Conservation (phyloP, 1,140 invertebrate species). For the Tyrophagus putrescentiae region DNA sequence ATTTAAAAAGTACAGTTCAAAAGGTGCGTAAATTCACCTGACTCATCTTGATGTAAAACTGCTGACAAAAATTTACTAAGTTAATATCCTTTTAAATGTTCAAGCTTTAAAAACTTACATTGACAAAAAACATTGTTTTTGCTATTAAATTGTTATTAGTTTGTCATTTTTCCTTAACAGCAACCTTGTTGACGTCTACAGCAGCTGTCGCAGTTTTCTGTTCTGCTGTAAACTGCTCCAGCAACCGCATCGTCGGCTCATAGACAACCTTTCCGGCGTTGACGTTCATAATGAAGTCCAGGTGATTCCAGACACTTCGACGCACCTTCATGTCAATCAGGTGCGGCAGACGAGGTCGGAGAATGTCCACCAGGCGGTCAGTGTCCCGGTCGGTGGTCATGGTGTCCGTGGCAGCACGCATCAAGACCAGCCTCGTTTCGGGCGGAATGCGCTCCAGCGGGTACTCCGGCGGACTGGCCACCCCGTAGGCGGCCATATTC, state of each 20-base stretch:
- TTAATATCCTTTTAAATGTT: too few species aligned
- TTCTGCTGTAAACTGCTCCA: too few species aligned
- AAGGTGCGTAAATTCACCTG: too few species aligned
- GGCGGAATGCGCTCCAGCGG: constrained; percentile 32
- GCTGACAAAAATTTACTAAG: too few species aligned
- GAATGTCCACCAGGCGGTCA: background rate
- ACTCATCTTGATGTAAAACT: too few species aligned
- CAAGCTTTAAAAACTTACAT: too few species aligned
- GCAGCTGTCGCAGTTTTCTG: too few species aligned
- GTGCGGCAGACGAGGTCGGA: background rate
- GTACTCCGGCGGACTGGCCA: constrained; percentile 39
- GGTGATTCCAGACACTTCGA: background rate
- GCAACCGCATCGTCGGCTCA: background rate
- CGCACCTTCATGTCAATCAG: background rate
- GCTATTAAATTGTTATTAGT: too few species aligned
- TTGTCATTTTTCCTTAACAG: too few species aligned
- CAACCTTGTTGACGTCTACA: too few species aligned
- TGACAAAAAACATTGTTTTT: too few species aligned
- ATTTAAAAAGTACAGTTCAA: too few species aligned
- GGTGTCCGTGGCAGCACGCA: background rate
- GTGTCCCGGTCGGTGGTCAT: background rate
- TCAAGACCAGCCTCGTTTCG: background rate
- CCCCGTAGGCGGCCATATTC: constrained; percentile 37
- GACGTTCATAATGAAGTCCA: constrained; percentile 5
- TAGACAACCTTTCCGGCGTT: background rate